Evolutionary conservation across 1,140 invertebrate genomes (phyloP).

Genomic region (Tetramorium simillimum): DNA sequence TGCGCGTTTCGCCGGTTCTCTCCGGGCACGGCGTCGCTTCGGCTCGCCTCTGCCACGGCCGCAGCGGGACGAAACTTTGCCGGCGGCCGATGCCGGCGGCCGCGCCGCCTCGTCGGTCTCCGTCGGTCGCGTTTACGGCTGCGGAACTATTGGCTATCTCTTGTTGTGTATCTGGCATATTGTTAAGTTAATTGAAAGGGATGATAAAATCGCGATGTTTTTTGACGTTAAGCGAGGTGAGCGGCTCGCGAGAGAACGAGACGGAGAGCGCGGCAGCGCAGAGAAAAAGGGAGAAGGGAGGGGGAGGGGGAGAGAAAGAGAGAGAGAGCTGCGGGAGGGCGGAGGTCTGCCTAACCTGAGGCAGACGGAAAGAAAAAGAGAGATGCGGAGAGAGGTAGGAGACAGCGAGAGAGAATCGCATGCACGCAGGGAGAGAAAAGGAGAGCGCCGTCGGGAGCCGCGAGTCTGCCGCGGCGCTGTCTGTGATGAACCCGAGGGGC

Average conservation of each 20-base stretch:
- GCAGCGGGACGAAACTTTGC: conserved; percentile 66
- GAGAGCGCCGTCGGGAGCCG: conserved; percentile 50
- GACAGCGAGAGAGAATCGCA: conserved; percentile 37
- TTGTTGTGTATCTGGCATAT: conserved; percentile 76
- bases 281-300: conserved; percentile 32
- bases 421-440: conserved; percentile 37
- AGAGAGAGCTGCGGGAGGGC: conserved; percentile 19
- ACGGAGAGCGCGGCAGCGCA: conserved; percentile 6
- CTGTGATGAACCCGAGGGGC: conserved; percentile 55
- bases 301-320: conserved; percentile 33
- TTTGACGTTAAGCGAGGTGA: conserved; percentile 76
- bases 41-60: background rate
- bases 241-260: conserved; percentile 55
- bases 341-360: conserved; percentile 12
- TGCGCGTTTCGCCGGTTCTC: conserved; percentile 8
- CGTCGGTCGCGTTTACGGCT: conserved; percentile 44
- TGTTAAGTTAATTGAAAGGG: conserved; percentile 81
- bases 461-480: conserved; percentile 58
- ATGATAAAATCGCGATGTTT: conserved; percentile 80
- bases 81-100: conserved; percentile 23
- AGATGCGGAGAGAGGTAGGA: conserved; percentile 15
- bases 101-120: background rate
- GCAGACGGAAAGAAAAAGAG: conserved; percentile 35
- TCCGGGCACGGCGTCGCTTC: background rate
- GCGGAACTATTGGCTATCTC: conserved; percentile 76